phyloP scores from a whole-genome alignment of 1,140 invertebrate species.

The Drosophila sturtevanti region DNA sequence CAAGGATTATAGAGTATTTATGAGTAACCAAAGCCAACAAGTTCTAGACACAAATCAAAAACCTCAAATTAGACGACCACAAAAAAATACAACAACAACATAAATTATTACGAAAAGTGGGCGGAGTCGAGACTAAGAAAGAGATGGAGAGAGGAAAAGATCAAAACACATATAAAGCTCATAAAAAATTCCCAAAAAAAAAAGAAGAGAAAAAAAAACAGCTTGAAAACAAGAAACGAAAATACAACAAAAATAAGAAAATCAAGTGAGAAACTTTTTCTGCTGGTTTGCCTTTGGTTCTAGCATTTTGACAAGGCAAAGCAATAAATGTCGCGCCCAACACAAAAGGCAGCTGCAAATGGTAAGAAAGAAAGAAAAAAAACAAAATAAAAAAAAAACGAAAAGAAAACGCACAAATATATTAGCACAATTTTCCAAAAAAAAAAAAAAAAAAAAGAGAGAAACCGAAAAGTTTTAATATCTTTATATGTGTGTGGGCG shows the following conservation, averaged over 20 bases:
- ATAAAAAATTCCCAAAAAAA: conserved; percentile 56
- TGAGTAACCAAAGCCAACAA: conserved; percentile 35
- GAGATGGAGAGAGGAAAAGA: conserved; percentile 12
- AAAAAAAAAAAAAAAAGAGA: conserved; percentile 14
- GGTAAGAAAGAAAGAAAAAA: conserved; percentile 38
- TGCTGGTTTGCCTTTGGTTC: conserved; percentile 28
- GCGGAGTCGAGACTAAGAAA: background rate
- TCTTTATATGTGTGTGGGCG: conserved; percentile 68
- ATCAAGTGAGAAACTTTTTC: conserved; percentile 56
- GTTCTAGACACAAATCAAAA: conserved; percentile 47
- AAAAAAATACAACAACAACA: conserved; percentile 22
- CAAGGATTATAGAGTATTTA: background rate
- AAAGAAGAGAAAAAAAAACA: no score
- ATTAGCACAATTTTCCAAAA: conserved; percentile 19
- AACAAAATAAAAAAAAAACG: conserved; percentile 18
- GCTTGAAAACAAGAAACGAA: conserved; percentile 17
- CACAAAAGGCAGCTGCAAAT: conserved; percentile 63
- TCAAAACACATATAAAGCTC: conserved; percentile 69
- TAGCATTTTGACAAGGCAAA: conserved; percentile 57
- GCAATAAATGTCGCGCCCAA: conserved; percentile 72
- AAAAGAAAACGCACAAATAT: conserved; percentile 32
- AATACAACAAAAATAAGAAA: conserved; percentile 24
- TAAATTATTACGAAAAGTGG: conserved; percentile 47
- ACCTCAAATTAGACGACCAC: conserved; percentile 41
- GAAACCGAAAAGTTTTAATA: conserved; percentile 69